Percentiles rank a stretch among this genome's conserved stretches.
Evolutionary conservation across 1,140 invertebrate species (phyloP).

Genomic region (Periplaneta americana): DNA sequence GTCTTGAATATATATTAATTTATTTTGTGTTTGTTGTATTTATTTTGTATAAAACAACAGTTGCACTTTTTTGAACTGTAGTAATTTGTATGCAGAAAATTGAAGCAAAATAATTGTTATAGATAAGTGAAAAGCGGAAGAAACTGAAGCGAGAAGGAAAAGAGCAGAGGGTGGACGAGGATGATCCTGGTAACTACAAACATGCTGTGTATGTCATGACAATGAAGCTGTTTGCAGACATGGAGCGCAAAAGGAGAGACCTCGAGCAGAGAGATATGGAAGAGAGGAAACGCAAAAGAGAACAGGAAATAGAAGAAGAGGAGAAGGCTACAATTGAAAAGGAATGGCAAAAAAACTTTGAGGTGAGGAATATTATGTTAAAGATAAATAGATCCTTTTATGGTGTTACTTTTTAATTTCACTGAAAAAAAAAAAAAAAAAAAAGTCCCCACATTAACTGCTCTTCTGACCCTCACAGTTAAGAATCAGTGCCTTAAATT

Average conservation of each 20-base stretch:
- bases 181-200: conserved; percentile 87
- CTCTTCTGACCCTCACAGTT: no score
- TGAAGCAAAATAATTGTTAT: conserved; percentile 25
- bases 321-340: conserved; percentile 82
- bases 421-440: no score
- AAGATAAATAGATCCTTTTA: no score
- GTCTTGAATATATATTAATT: neutral
- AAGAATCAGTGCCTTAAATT: no score
- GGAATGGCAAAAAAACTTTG: conserved; percentile 98
- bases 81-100: neutral
- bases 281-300: conserved; percentile 90
- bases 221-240: conserved; percentile 97
- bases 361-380: conserved; percentile 56
- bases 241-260: conserved; percentile 81
- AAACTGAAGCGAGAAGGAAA: conserved; percentile 92
- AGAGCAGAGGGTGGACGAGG: conserved; percentile 78
- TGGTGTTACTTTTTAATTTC: no score
- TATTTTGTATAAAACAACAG: neutral
- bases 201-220: conserved; percentile 95
- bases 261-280: conserved; percentile 85
- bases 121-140: conserved; percentile 93
- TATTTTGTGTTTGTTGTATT: neutral
- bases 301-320: conserved; percentile 89
- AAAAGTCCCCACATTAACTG: no score
- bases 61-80: neutral